phyloP scores from a whole-genome alignment of 1,140 invertebrate genomes.

The Bombyx mandarina region DNA sequence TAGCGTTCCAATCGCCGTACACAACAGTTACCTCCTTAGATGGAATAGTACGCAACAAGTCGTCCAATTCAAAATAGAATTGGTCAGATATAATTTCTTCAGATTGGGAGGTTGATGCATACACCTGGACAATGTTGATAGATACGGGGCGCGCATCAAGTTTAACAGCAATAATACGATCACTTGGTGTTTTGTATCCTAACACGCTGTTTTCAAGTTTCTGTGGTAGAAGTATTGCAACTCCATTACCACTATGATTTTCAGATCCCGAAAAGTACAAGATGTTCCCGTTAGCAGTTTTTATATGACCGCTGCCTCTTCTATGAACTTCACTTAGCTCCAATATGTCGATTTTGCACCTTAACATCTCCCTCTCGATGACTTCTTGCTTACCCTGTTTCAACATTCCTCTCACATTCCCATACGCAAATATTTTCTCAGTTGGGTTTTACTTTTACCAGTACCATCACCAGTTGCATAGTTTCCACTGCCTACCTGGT shows the following conservation, averaged over 20 bases:
- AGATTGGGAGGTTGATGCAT: neutral
- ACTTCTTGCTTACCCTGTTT: neutral
- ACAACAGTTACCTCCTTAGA: neutral
- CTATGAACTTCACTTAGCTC: conserved; percentile 6
- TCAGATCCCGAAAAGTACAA: neutral
- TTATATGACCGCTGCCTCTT: conserved; percentile 5
- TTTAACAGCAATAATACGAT: neutral
- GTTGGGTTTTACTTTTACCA: neutral
- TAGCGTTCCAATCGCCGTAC: neutral
- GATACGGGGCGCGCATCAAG: neutral
- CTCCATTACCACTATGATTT: neutral
- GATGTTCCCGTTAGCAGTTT: conserved; percentile 5
- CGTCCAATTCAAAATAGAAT: neutral
- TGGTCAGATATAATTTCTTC: neutral
- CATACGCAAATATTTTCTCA: conserved; percentile 4
- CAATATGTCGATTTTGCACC: conserved; percentile 6
- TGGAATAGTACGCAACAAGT: neutral
- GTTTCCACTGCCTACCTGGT: neutral
- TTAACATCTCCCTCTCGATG: conserved; percentile 4
- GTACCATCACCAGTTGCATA: conserved; percentile 10
- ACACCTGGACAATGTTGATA: neutral
- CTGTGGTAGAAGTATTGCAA: neutral
- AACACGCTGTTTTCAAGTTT: neutral
- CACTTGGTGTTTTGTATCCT: neutral
- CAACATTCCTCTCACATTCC: conserved; percentile 7